These are phyloP conservation scores for Rhabdophis nuchalis DNA, from an alignment of 2,797 vertebrate species.

Conservation along the genomic window DNA sequence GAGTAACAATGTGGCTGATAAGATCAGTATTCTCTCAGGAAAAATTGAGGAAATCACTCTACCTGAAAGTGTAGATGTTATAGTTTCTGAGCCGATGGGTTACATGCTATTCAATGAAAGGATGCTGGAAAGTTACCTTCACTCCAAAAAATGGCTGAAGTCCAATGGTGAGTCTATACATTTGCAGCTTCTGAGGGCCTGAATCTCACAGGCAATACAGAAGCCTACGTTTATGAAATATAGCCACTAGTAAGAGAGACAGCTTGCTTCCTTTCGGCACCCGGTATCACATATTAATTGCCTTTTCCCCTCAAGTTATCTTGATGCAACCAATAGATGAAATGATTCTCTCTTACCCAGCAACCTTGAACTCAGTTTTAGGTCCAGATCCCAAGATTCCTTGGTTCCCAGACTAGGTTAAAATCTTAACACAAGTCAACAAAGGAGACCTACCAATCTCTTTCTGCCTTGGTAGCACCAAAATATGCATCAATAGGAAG, in stretches of 20 bases:
- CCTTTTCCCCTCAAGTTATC: neutral
- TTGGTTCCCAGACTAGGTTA: neutral
- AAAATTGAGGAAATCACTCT: constrained; percentile 75
- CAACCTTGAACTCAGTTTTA: neutral
- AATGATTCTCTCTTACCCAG: neutral
- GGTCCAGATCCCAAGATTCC: neutral
- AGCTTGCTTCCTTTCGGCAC: neutral
- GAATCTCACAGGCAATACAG: neutral
- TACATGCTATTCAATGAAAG: constrained; percentile 79
- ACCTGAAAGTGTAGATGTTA: constrained; percentile 74
- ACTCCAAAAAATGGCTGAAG: constrained; percentile 80
- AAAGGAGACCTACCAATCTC: neutral
- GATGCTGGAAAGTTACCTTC: constrained; percentile 77
- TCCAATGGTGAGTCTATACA: constrained; percentile 68
- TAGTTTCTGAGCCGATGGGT: constrained; percentile 80
- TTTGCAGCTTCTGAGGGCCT: neutral
- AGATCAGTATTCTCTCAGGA: constrained; percentile 72
- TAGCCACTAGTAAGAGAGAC: neutral
- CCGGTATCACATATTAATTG: neutral
- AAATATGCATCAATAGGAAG: neutral
- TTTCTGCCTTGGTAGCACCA: neutral
- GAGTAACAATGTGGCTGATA: constrained; percentile 75
- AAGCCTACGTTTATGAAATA: neutral
- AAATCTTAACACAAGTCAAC: neutral
- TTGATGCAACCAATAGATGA: neutral